Base-by-base conservation (phyloP, 2,888 invertebrate species). In the Brachylomia viminalis region DNA sequence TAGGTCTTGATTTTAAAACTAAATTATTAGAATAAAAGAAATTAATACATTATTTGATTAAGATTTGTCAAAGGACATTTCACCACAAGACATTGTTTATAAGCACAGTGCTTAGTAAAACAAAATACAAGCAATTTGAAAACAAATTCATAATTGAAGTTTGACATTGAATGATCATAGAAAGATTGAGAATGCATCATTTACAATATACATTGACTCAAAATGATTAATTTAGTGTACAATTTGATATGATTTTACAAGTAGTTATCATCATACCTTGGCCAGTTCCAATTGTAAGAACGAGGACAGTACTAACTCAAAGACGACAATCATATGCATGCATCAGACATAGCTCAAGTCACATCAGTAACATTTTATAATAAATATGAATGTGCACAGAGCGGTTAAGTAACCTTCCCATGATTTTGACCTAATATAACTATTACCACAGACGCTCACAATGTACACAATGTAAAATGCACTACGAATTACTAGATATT, bases 401-500 rank as follows among this genome's bases (percentile, higher is more conserved):
- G 88, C 78, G 83, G 87, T 93, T 91, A 92, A 92, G 92, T 93
- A 92, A 92, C 91, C 90, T 90, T 91, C 88, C 91, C 89, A 91
- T 91, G 90, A 91, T 91, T 91, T 92, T 91, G 92, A 92, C 91
- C 94, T 94, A 95, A 92, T 90, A 92, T 90, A 90, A 92, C 93
- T 95, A 95, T 94, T 92, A 94, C 94, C 94, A 94, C 94, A 93
- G 93, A 94, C 91, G 90, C 93, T 90, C 94, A 94, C 92, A 93
- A 94, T 93, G 92, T 92, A 91, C 94, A 95, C 92, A 93, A 95
- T 95, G 95, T 94, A 95, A 95, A 96, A 95, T 95, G 95, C 94
- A 95, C 96, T 96, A 96, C 95, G 90, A 95, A 93, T 95, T 94
- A 94, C 94, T 95, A 95, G 91, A 93, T 94, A 93, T 92, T 92